These are phyloP conservation scores for Cryptocheilus praepositus DNA, from an alignment of 2,888 invertebrate genomes.

Conservation along the genomic window DNA sequence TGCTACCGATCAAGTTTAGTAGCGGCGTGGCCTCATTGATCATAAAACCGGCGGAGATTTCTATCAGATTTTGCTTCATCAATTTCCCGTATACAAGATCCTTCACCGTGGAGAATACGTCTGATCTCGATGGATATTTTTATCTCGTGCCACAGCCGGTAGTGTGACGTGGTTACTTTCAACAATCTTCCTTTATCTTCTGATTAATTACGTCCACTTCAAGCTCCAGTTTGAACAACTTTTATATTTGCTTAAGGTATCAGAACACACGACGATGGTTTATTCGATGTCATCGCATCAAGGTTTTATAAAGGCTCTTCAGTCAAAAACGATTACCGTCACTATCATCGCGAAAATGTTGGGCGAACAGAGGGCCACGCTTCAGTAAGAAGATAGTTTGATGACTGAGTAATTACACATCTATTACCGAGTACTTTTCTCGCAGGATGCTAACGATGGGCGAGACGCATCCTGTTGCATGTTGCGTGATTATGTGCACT, in stretches of 20 bases:
- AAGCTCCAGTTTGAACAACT: neutral
- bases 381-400: slow-evolving; percentile 47
- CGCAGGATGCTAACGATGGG: slow-evolving; percentile 74
- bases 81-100: slow-evolving; percentile 77
- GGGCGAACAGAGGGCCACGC: slow-evolving; percentile 73
- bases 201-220: neutral
- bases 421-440: neutral
- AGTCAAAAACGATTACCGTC: slow-evolving; percentile 73
- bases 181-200: too few species aligned
- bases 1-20: slow-evolving; percentile 76
- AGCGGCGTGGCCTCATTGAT: slow-evolving; percentile 76
- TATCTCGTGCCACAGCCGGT: slow-evolving; percentile 73
- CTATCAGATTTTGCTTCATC: slow-evolving; percentile 78
- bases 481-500: slow-evolving; percentile 77
- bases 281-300: slow-evolving; percentile 62
- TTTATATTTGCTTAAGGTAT: slow-evolving; percentile 40
- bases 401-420: neutral
- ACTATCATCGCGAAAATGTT: slow-evolving; percentile 75
- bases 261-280: slow-evolving; percentile 39
- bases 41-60: slow-evolving; percentile 76
- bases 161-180: slow-evolving; percentile 18
- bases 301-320: slow-evolving; percentile 73
- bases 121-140: slow-evolving; percentile 76
- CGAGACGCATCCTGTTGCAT: slow-evolving; percentile 55
- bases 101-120: slow-evolving; percentile 75